Evolutionary conservation across 2,888 invertebrate genomes (phyloP), one percentile per base, ranked within the genome.

Genomic region (Oligia latruncula): DNA sequence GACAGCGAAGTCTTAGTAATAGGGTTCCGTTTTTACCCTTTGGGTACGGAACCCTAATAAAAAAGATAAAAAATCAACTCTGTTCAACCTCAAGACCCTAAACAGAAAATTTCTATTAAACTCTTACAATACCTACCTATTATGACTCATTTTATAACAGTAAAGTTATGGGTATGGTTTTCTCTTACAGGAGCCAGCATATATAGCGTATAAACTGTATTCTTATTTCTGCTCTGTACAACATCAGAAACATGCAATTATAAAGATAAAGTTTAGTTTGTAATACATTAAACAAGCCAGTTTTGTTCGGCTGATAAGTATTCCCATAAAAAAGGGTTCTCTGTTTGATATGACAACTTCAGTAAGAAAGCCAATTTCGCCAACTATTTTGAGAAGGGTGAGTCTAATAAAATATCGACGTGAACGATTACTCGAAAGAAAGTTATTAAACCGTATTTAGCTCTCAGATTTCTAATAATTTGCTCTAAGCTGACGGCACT

Each of bases 331-430:
- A 29, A 73, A 81, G 29, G 62, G 58, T 52, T 35, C 15, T 60
- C 58, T 72, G 73, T 67, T 58, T 62, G 52, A 68, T 78, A 71
- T 79, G 67, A 55, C 65, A 35, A 77, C 46, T 76, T 76, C 65
- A 46, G 29, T 71, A 52, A 49, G 64, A 75, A 66, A 71, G 65
- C 64, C 58, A 77, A 78, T 70, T 64, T 72, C 40, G 20, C 60
- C 40, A 52, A 82, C 60, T 71, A 82, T 64, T 71, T 66, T 81
- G 58, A 82, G 43, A 66, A 80, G 81, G 58, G 35, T 71, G 66
- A 77, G 4, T 29, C 20, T 68, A 52, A 72, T 62, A 58, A 77
- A 72, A 72, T 73, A 83, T 83, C 15, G 46, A 64, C 20, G n/a
- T 15, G 15, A 60, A 65, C 67, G 60, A 67, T 62, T n/a, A 23